Evolutionary conservation across 2,113 vertebrate species (phyloP).

Genomic region (Plestiodon gilberti): DNA sequence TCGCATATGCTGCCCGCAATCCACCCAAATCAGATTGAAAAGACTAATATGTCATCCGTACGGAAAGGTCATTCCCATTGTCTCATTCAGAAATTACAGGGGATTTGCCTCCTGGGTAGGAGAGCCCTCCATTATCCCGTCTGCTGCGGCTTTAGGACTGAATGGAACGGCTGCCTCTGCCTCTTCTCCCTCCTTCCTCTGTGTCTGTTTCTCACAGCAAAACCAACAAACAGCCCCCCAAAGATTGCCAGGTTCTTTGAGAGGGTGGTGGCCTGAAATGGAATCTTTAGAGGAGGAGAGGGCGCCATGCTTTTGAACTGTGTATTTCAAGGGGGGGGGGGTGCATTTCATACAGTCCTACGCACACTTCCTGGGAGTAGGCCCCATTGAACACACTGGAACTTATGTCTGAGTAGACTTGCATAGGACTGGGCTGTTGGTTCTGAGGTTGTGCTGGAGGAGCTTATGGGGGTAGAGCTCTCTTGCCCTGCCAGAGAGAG

Average conservation of each 20-base stretch:
- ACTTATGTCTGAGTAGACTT: no score
- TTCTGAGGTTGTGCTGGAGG: neutral
- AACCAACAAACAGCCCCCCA: neutral
- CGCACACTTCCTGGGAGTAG: no score
- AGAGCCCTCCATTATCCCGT: slow-evolving; percentile 20
- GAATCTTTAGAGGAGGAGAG: no score
- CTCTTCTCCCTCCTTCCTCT: neutral
- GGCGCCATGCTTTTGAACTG: neutral
- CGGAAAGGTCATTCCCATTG: neutral
- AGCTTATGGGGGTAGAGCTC: no score
- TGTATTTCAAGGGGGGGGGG: neutral
- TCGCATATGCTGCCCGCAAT: neutral
- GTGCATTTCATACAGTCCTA: neutral
- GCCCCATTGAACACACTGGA: no score
- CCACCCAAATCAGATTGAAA: neutral
- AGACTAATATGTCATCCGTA: neutral
- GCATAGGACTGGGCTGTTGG: no score
- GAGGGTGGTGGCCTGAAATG: neutral
- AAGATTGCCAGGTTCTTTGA: neutral
- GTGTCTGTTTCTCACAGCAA: neutral
- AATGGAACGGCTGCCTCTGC: neutral
- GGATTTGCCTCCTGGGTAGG: neutral
- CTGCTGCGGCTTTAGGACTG: slow-evolving; percentile 13
- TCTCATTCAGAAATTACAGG: slow-evolving; percentile 17
- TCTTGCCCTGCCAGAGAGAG: neutral